Evolutionary conservation across 1,140 invertebrate species (phyloP).

Genomic region (Radopholus similis): DNA sequence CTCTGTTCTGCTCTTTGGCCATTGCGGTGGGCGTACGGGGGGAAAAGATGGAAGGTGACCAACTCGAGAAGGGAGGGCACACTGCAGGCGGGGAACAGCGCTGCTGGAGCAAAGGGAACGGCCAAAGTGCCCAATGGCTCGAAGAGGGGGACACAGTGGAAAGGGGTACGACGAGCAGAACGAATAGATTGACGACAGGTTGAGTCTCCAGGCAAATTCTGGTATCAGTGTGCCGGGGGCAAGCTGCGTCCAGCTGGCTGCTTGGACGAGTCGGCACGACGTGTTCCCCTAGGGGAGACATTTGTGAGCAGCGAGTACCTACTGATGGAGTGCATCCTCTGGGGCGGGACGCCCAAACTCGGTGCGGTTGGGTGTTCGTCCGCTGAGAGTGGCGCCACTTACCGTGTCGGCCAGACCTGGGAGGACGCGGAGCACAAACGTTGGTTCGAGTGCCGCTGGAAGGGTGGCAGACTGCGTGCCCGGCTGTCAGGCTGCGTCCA

Average conservation of each 20-base stretch:
- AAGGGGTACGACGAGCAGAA: background rate
- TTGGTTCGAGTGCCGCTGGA: slow-evolving; percentile 1
- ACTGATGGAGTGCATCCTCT: slow-evolving; percentile 1
- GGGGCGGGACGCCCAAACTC: background rate
- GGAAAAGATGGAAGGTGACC: too few relatives aligned
- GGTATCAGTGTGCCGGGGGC: slow-evolving; percentile 1
- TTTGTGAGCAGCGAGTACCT: background rate
- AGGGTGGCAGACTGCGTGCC: background rate
- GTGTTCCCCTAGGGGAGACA: background rate
- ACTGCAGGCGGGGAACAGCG: background rate
- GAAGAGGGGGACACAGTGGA: slow-evolving; percentile 1
- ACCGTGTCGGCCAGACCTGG: background rate
- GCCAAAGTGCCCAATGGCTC: slow-evolving; percentile 1
- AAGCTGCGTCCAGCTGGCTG: slow-evolving; percentile 12
- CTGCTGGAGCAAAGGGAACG: slow-evolving; percentile 5
- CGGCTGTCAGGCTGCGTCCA: slow-evolving; percentile 17
- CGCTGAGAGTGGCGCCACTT: background rate
- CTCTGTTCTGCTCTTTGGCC: too few relatives aligned
- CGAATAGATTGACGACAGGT: background rate
- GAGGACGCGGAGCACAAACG: too few relatives aligned
- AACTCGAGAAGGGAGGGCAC: background rate
- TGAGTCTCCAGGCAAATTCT: slow-evolving; percentile 2
- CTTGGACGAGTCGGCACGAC: slow-evolving; percentile 3
- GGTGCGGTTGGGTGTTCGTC: slow-evolving; percentile 9
- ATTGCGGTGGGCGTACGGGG: too few relatives aligned